Base-by-base conservation (phyloP, 2,888 invertebrate species). In the Acrobasis consociella region DNA sequence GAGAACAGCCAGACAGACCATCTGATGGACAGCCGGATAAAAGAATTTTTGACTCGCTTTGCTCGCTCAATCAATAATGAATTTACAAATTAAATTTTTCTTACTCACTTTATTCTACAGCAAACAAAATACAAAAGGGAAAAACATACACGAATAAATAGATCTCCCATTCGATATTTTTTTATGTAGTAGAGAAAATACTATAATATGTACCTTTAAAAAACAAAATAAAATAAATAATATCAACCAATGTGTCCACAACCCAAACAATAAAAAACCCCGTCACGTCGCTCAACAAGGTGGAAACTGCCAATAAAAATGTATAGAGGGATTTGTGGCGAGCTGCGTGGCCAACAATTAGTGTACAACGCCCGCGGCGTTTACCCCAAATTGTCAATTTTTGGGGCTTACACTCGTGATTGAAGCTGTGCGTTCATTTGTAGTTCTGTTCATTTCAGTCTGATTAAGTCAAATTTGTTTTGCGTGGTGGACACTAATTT, bases 301-400 rank as follows among this genome's bases (percentile, higher is more conserved):
- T 59, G 58, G 58, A 31, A 59, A 59, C 37, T 49, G 58, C 49
- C 49, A 59, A 59, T 49, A 49, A 59, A 59, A 59, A 59, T 59
- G 58, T 49, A 59, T 49, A 49, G 49, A 59, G 78, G 91, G 91
- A 89, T 91, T 89, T 89, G 86, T 82, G 77, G 75, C 77, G 73
- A 85, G 82, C 78, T 72, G 70, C 71, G 69, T 72, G 73, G 74
- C 70, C 77, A 74, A 80, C 87, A 87, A 89, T 88, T 88, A 87
- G 83, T 79, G 76, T 82, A 82, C 83, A 83, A 86, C 81, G 7
- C 83, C 77, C 75, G 62, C 39, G 46, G 31, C 53, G 9, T 55
- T 55, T 39, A 39, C 39, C 39, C 55, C 37, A n/a, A 56, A 56
- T 56, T 46, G 56, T 13, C 56, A 42, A 56, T 56, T 56, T 56